Conservation (phyloP, 2,888 invertebrate species). For the Agriopis aurantiaria region DNA sequence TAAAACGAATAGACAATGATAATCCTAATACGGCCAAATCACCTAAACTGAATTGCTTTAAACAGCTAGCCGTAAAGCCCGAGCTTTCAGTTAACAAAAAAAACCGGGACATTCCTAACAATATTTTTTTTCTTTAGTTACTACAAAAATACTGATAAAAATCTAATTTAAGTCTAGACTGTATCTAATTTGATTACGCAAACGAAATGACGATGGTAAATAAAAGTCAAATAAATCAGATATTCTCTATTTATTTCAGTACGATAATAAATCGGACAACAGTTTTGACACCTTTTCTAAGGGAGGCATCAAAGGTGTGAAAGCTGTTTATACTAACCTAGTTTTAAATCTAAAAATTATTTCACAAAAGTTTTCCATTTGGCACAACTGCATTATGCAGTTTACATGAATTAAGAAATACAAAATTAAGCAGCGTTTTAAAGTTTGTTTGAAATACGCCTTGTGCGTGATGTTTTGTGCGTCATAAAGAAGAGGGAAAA, state of each 20-base stretch:
- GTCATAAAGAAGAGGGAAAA: background rate
- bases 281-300: constrained; percentile 76
- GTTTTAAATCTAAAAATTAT: constrained; percentile 43
- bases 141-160: no score
- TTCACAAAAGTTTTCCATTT: constrained; percentile 41
- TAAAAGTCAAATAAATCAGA: constrained; percentile 66
- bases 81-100: no score
- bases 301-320: constrained; percentile 76
- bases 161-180: no score
- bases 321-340: constrained; percentile 73
- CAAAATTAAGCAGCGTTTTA: background rate
- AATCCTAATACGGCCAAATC: no score
- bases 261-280: constrained; percentile 80
- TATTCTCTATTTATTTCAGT: constrained; percentile 81
- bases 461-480: constrained; percentile 24
- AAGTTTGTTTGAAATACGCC: background rate
- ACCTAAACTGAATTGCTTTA: no score
- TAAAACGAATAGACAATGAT: no score
- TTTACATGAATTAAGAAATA: constrained; percentile 17
- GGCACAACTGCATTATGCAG: constrained; percentile 48
- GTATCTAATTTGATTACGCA: no score
- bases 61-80: no score
- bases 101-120: no score
- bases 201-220: constrained; percentile 31
- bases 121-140: no score